A percentile compares a stretch with the other conserved stretches of the same genome.
Conservation (phyloP, 2,888 invertebrate species). For the Metellina segmentata region DNA sequence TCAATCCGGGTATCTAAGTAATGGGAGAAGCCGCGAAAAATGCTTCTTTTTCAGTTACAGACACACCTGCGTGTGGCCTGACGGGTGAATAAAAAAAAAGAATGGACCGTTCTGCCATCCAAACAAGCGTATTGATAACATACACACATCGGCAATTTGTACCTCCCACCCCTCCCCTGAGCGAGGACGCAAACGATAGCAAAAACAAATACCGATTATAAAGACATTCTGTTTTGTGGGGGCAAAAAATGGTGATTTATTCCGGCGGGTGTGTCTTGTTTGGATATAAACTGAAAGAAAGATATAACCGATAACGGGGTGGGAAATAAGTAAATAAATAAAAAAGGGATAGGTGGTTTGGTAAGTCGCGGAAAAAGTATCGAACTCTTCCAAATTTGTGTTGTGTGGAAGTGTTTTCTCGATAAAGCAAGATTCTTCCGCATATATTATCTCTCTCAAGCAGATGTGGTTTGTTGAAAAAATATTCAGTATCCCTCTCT, state of each 20-base stretch:
- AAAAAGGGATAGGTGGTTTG: neutral
- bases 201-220: constrained; percentile 68
- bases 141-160: constrained; percentile 51
- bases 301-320: constrained; percentile 9
- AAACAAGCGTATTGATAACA: constrained; percentile 69
- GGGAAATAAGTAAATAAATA: constrained; percentile 23
- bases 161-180: neutral
- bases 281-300: constrained; percentile 32
- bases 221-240: constrained; percentile 55
- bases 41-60: constrained; percentile 58
- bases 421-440: constrained; percentile 53
- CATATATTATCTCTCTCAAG: constrained; percentile 48
- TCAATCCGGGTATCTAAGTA: constrained; percentile 37
- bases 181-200: constrained; percentile 36
- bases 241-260: constrained; percentile 64
- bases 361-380: neutral
- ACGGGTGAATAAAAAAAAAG: neutral
- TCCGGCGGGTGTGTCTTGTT: constrained; percentile 39
- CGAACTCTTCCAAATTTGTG: constrained; percentile 33
- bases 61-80: constrained; percentile 35
- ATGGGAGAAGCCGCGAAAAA: constrained; percentile 48
- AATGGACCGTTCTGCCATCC: constrained; percentile 8
- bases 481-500: neutral
- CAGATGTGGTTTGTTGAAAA: neutral
- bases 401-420: constrained; percentile 48